Percentiles rank a stretch among this genome's conserved stretches.
phyloP scores from a whole-genome alignment of 23 tunicate species.

The Aplidium turbinatum region DNA sequence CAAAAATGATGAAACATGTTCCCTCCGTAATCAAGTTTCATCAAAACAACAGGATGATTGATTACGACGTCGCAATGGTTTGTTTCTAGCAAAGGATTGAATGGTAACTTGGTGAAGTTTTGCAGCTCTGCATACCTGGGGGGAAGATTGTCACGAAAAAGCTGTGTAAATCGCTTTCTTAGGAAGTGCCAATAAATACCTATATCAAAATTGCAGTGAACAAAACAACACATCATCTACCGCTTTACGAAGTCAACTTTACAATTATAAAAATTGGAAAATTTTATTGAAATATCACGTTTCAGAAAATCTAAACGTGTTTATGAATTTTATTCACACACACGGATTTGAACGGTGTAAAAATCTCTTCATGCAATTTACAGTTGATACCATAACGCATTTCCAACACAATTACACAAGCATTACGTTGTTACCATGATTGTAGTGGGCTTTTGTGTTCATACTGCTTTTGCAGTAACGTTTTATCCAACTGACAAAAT shows the following conservation, averaged over 20 bases:
- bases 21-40: conserved; percentile 88
- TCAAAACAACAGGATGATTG: conserved; percentile 64
- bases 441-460: conserved; percentile 78
- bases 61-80: conserved; percentile 63
- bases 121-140: conserved; percentile 86
- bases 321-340: too few relatives aligned
- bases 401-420: too few relatives aligned
- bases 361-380: too few relatives aligned
- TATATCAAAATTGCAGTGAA: neutral
- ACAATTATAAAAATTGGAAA: too few relatives aligned
- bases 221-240: neutral
- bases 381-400: too few relatives aligned
- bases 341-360: too few relatives aligned
- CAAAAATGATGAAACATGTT: conserved; percentile 89
- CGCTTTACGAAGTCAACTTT: too few relatives aligned
- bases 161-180: neutral
- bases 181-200: neutral
- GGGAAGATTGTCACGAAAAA: neutral
- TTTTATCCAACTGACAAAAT: conserved; percentile 46
- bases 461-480: conserved; percentile 46
- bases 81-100: conserved; percentile 29
- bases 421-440: too few relatives aligned
- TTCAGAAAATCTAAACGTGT: too few relatives aligned
- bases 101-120: conserved; percentile 45
- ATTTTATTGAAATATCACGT: too few relatives aligned